These are phyloP conservation scores for Burhinus bistriatus DNA, from an alignment of 2,113 vertebrate genomes.

Conservation along the genomic window DNA sequence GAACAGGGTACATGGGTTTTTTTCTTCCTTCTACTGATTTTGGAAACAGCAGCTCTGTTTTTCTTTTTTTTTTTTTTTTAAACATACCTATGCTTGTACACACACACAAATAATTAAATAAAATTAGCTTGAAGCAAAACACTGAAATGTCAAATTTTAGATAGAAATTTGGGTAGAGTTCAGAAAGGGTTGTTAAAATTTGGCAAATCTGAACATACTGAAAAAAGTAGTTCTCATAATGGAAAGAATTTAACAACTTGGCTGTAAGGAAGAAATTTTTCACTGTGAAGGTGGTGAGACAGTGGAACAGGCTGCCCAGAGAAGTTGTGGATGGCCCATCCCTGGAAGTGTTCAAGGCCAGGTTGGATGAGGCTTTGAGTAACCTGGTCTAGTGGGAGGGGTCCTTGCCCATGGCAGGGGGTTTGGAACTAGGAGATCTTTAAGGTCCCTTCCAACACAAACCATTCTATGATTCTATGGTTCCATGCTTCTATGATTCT, in stretches of 20 bases:
- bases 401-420: background rate
- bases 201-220: background rate
- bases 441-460: background rate
- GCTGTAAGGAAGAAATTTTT: background rate
- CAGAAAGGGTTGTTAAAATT: background rate
- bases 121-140: background rate
- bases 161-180: background rate
- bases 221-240: background rate
- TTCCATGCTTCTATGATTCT: background rate
- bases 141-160: background rate
- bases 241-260: background rate
- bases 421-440: background rate
- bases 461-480: background rate
- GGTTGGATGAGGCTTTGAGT: background rate
- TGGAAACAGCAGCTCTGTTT: background rate
- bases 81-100: background rate
- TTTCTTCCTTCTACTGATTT: background rate
- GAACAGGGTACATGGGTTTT: rapidly evolving
- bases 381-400: background rate
- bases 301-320: background rate
- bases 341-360: background rate
- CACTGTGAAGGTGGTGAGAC: background rate
- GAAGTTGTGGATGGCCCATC: background rate
- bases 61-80: too few species aligned
- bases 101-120: background rate